Evolutionary conservation across 53 echinoderm and acorn worm genomes (phyloP).

Genomic region (Mesocentrotus franciscanus): DNA sequence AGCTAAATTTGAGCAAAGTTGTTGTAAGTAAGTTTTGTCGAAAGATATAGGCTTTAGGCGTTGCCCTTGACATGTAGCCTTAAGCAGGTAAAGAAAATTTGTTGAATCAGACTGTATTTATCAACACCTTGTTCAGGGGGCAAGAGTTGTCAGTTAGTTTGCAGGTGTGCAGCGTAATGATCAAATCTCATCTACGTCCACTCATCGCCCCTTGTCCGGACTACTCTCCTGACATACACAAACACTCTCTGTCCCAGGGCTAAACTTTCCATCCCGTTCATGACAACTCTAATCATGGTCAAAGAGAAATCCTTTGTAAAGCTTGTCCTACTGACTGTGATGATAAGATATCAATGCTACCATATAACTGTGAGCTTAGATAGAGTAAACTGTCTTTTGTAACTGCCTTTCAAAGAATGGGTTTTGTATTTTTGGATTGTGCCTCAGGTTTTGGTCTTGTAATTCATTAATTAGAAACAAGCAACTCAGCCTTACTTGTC

Average conservation of each 20-base stretch:
- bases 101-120: constrained; percentile 44
- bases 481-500: no score
- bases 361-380: not conserved
- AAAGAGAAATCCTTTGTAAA: not conserved
- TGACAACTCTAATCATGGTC: not conserved
- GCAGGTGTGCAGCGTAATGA: constrained; percentile 35
- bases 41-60: not conserved
- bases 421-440: not conserved
- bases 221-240: constrained; percentile 17
- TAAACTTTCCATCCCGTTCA: constrained; percentile 32
- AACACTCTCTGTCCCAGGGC: constrained; percentile 3
- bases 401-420: not conserved
- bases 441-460: no score
- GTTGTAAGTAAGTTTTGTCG: constrained; percentile 11
- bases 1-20: constrained; percentile 16
- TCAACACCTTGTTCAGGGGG: constrained; percentile 28
- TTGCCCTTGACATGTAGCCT: constrained; percentile 25
- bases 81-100: constrained; percentile 21
- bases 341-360: not conserved
- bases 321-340: not conserved
- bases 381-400: not conserved
- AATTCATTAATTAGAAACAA: no score
- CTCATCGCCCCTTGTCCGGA: not conserved
- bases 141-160: constrained; percentile 40
- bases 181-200: constrained; percentile 25